Percentiles rank a stretch among this genome's conserved stretches.
phyloP scores from a whole-genome alignment of 2,113 vertebrate species.

The Bubo blakistoni region DNA sequence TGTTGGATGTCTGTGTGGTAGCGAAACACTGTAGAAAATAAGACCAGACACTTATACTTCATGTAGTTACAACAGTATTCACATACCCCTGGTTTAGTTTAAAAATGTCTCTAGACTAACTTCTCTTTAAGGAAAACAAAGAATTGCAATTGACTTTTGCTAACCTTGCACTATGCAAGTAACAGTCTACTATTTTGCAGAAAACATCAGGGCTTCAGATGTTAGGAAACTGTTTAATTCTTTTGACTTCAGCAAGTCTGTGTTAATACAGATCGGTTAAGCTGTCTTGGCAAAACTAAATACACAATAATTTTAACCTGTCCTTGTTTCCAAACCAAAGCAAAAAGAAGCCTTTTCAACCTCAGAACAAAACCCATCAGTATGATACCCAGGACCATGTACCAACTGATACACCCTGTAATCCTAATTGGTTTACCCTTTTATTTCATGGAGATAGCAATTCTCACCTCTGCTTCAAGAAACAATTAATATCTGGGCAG shows the following conservation, averaged over 20 bases:
- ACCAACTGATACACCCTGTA: background rate
- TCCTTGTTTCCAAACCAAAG: background rate
- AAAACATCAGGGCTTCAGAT: background rate
- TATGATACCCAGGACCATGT: accelerated
- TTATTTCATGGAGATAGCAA: background rate
- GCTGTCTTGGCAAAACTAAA: background rate
- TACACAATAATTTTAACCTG: background rate
- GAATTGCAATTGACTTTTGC: background rate
- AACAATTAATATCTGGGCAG: background rate
- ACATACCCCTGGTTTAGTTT: background rate
- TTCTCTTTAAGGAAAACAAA: background rate
- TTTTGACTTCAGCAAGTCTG: background rate
- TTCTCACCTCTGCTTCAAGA: background rate
- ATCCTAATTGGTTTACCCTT: background rate
- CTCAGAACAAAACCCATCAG: background rate
- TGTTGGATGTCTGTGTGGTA: conserved; percentile 82
- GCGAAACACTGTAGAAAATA: conserved; percentile 80
- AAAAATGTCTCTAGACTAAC: background rate
- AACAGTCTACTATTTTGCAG: background rate
- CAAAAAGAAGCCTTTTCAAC: background rate
- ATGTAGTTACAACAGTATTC: background rate
- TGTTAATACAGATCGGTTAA: background rate
- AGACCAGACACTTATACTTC: background rate
- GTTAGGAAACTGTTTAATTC: background rate
- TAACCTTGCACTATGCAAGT: background rate